Conservation (phyloP, 2,797 vertebrate genomes). For the Amphiprion clarkii region DNA sequence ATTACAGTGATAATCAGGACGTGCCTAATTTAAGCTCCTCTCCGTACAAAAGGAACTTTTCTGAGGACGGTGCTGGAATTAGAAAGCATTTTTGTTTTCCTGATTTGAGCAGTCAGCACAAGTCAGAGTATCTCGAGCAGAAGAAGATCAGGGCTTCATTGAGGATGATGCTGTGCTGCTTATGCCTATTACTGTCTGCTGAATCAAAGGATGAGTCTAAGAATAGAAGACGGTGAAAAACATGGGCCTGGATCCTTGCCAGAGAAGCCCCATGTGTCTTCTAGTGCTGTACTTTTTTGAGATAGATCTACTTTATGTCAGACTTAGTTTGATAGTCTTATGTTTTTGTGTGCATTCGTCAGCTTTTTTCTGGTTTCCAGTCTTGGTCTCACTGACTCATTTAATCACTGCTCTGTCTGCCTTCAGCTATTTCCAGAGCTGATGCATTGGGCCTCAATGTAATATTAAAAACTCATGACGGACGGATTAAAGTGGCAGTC, state of each 20-base stretch:
- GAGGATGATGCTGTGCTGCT: slow-evolving; percentile 16
- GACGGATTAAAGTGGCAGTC: slow-evolving; percentile 6
- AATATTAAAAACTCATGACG: slow-evolving; percentile 18
- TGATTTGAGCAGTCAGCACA: slow-evolving; percentile 12
- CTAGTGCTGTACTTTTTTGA: slow-evolving; percentile 1
- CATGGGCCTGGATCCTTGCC: neutral
- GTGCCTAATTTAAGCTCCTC: slow-evolving; percentile 35
- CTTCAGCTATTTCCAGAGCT: slow-evolving; percentile 28
- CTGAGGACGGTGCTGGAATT: neutral
- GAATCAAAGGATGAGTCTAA: slow-evolving; percentile 48
- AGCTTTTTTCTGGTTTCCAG: neutral
- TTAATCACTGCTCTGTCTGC: too few species aligned
- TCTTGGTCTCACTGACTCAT: neutral
- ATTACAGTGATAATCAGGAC: slow-evolving; percentile 49
- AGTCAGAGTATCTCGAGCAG: slow-evolving; percentile 18
- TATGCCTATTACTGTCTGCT: slow-evolving; percentile 22
- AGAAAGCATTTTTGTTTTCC: slow-evolving; percentile 5
- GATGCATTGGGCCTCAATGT: slow-evolving; percentile 4
- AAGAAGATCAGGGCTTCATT: slow-evolving; percentile 17
- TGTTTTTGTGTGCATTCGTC: too few species aligned
- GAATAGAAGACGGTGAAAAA: slow-evolving; percentile 37
- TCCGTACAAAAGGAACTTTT: neutral
- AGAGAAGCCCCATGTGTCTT: neutral
- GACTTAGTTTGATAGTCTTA: neutral
- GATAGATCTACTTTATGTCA: neutral